Evolutionary conservation across 2,797 vertebrate species (phyloP).

Genomic region (Pteropus rufus): DNA sequence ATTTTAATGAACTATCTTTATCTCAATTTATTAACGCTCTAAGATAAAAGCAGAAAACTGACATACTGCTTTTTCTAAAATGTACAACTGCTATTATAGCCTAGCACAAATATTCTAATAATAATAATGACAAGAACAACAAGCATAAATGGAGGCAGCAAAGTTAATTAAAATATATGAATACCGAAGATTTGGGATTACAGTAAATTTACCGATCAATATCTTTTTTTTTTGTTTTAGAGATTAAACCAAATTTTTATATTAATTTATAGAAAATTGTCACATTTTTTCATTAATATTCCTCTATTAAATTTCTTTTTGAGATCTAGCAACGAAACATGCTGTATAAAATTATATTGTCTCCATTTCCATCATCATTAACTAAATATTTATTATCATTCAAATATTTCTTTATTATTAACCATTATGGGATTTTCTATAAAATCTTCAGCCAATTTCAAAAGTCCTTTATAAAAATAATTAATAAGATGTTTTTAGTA

Average conservation of each 20-base stretch:
- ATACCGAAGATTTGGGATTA: background rate
- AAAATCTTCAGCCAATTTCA: background rate
- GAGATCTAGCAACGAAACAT: background rate
- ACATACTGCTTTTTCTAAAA: background rate
- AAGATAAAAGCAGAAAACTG: background rate
- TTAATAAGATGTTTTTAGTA: background rate
- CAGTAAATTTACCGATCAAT: background rate
- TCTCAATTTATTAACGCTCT: background rate
- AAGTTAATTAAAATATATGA: background rate
- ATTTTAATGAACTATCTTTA: background rate
- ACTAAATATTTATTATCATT: background rate
- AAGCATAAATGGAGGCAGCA: background rate
- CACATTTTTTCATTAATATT: background rate
- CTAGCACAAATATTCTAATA: background rate
- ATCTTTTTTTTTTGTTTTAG: background rate
- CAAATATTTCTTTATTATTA: background rate
- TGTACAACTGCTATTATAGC: background rate
- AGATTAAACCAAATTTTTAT: background rate
- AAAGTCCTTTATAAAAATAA: background rate
- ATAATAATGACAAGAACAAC: background rate
- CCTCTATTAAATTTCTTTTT: constrained; percentile 1
- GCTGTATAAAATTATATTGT: background rate
- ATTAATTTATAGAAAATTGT: background rate
- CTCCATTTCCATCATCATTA: background rate
- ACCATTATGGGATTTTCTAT: background rate